Evolutionary conservation across 2,888 invertebrate species (phyloP), one percentile per base, ranked within the genome.

Genomic region (Lapara coniferarum): DNA sequence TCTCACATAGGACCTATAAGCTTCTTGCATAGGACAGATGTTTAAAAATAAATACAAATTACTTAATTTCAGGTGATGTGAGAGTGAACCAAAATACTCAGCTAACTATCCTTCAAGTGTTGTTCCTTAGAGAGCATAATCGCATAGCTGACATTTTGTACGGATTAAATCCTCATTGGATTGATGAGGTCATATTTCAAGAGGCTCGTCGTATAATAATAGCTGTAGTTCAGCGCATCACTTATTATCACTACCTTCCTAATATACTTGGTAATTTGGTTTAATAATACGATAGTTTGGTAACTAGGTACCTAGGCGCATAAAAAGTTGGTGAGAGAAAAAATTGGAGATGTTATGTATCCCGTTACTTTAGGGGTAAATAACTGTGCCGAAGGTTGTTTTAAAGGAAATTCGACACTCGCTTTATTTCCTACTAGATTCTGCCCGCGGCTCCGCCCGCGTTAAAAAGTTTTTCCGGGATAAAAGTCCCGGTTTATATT

Each of bases 91-190:
- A 73, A 58, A 74, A 71, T 57, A 37, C 72, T 7, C 51, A 56
- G 6, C 46, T 74, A 13, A 53, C 72, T 0, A 1, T 72, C 7
- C 25, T 72, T 12, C 72, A 75, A 10, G 68, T 66, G 13, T 37
- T 73, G 12, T 69, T 72, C 2, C 19, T 75, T n/a, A 71, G 74
- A 14, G 67, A 70, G 13, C 75, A 74, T 66, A 74, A 75, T 16
- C 55, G 67, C 16, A 63, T 74, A 13, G 71, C 74, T 4, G 59
- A 67, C 4, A 19, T 13, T 10, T 53, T 72, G n/a, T 14, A 14
- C 0, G 8, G n/a, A 46, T 30, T 68, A 19, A 73, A 71, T 44
- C 57, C 68, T 0, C 67, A 68, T 14, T 74, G 72, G 72, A 7
- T 44, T 16, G 71, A 74, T 52, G 74, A 76, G 57, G 66, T n/a